Percentiles rank a stretch among this genome's conserved stretches.
phyloP scores from a whole-genome alignment of 2,797 vertebrate genomes.

The Rousettus madagascariensis region DNA sequence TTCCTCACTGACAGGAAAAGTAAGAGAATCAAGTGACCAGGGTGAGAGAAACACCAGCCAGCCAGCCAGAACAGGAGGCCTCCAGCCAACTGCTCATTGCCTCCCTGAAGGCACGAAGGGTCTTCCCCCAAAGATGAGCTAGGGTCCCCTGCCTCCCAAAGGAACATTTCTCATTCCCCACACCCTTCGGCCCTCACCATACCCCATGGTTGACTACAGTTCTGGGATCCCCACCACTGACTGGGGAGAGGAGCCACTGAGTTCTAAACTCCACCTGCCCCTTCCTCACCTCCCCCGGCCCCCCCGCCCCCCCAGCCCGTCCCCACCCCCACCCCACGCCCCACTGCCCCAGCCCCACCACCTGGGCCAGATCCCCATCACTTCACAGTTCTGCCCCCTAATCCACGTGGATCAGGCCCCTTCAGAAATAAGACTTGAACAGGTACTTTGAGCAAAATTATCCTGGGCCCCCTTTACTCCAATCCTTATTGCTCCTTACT shows the following conservation, averaged over 20 bases:
- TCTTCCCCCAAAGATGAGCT: background rate
- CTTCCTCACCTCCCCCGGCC: no score
- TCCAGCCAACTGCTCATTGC: background rate
- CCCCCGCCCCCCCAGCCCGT: no score
- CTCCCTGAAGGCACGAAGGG: background rate
- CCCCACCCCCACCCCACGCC: background rate
- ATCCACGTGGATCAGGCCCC: background rate
- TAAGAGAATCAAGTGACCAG: background rate
- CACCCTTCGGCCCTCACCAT: background rate
- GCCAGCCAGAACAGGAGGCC: background rate
- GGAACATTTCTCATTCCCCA: background rate
- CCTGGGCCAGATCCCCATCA: background rate
- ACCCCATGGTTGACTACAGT: background rate
- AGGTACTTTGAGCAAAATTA: background rate
- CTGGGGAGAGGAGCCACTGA: background rate
- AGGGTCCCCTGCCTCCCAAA: background rate
- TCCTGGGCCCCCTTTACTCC: background rate
- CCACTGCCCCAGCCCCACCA: no score
- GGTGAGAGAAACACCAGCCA: background rate
- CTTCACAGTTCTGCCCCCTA: background rate
- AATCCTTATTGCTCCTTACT: background rate
- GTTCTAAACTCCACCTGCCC: background rate
- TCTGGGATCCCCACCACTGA: background rate
- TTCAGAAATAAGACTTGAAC: background rate
- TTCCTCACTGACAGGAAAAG: constrained; percentile 61